Evolutionary conservation across 2,888 invertebrate species (phyloP).

Genomic region (Sinopyrophorus schimmeli): DNA sequence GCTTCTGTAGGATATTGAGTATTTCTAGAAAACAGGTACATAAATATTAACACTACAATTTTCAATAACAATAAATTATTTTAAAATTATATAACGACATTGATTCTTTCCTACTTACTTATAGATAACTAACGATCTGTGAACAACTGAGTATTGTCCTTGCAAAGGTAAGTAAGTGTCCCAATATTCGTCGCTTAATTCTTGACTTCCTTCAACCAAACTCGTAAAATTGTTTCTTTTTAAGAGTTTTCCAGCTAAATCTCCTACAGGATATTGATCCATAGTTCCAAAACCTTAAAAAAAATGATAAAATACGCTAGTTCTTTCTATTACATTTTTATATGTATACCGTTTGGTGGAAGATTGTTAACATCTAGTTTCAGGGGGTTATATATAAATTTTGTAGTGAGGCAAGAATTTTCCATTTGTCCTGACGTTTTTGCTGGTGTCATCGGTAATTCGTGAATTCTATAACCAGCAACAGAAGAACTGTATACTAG

Average conservation of each 20-base stretch:
- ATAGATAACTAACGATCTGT: constrained; percentile 78
- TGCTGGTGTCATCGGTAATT: constrained; percentile 67
- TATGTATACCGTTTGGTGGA: constrained; percentile 67
- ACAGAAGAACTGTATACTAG: constrained; percentile 75
- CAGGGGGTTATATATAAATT: constrained; percentile 77
- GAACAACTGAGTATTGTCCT: constrained; percentile 77
- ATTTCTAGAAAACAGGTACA: constrained; percentile 51
- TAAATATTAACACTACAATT: neutral
- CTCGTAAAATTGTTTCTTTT: constrained; percentile 71
- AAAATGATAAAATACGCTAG: constrained; percentile 1
- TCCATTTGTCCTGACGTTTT: constrained; percentile 55
- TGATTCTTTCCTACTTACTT: too few relatives aligned
- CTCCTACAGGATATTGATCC: constrained; percentile 89
- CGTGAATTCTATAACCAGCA: constrained; percentile 70
- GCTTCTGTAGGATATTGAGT: constrained; percentile 57
- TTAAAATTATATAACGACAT: too few relatives aligned
- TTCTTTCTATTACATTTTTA: neutral
- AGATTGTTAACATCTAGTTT: constrained; percentile 59
- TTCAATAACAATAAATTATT: too few relatives aligned
- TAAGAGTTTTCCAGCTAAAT: constrained; percentile 84
- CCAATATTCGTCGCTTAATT: constrained; percentile 76
- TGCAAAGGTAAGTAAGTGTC: constrained; percentile 84
- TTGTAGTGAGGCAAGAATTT: constrained; percentile 70
- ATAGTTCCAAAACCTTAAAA: constrained; percentile 73
- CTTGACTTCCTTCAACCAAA: constrained; percentile 71